These are phyloP conservation scores for Diorhabda sublineata DNA, from an alignment of 1,140 invertebrate genomes.

Conservation along the genomic window DNA sequence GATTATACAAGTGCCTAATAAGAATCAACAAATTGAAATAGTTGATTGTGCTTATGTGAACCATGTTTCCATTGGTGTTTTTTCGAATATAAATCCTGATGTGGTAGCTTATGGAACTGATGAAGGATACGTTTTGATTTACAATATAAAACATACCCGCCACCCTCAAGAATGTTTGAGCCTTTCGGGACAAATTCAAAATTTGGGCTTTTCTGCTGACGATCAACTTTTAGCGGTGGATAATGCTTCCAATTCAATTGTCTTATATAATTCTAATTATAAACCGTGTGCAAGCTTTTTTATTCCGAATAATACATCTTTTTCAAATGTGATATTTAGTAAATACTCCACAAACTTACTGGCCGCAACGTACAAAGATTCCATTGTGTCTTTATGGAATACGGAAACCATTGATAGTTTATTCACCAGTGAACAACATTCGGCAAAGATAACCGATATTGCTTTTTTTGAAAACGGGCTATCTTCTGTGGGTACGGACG, in stretches of 20 bases:
- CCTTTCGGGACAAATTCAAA: constrained; percentile 28
- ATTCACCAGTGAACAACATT: constrained; percentile 24
- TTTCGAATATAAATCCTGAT: constrained; percentile 26
- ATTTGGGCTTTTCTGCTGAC: constrained; percentile 29
- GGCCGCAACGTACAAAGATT: constrained; percentile 31
- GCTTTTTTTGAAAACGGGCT: constrained; percentile 31
- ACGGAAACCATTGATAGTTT: constrained; percentile 23
- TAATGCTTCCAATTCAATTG: constrained; percentile 33
- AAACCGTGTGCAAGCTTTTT: constrained; percentile 30
- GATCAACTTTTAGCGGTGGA: constrained; percentile 32
- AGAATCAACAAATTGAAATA: constrained; percentile 10
- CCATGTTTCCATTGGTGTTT: constrained; percentile 23
- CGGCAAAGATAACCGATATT: constrained; percentile 27
- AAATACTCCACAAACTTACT: constrained; percentile 25
- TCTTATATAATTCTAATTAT: constrained; percentile 24
- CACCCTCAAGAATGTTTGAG: constrained; percentile 20
- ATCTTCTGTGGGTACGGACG: constrained; percentile 29
- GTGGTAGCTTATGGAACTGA: constrained; percentile 29
- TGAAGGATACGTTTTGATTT: constrained; percentile 27
- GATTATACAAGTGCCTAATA: constrained; percentile 19
- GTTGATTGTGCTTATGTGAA: constrained; percentile 9
- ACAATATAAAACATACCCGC: constrained; percentile 19
- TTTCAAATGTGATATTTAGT: constrained; percentile 30
- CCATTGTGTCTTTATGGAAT: constrained; percentile 34
- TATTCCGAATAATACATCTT: constrained; percentile 27